Evolutionary conservation across 2,888 invertebrate genomes (phyloP), one percentile per base, ranked within the genome.

Genomic region (Apamea crenata): DNA sequence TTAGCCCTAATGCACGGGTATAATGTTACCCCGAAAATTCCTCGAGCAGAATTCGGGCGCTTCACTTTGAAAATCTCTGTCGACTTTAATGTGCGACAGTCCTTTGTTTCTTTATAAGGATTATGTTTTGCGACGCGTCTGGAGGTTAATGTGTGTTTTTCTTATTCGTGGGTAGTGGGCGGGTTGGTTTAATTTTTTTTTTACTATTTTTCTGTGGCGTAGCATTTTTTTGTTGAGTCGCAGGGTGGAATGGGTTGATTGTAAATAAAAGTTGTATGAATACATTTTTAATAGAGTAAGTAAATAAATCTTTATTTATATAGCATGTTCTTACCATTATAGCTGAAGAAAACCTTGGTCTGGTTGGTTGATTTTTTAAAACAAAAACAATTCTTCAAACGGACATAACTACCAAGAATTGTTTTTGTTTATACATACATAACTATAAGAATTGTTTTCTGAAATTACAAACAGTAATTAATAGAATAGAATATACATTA

Each of bases 1-100:
- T 97, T 97, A 96, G 97, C 96, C 95, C 96, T 97, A 97, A 97
- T 97, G 97, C 95, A 96, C 93, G 96, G 96, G 95, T 97, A 96
- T 97, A 96, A 97, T 96, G 96, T 97, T 96, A 96, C 96, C 93
- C 93, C 94, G 93, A 94, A 95, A 95, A 95, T 95, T 95, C 90
- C 88, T 89, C 90, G 86, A 90, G 92, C 92, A 88, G 92, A 90
- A 93, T 91, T 91, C 88, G 90, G 85, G 89, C 84, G 85, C 91
- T 87, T 91, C 90, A 90, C 87, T 93, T 93, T 94, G 93, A 93
- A 94, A 95, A 94, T 93, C 92, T 93, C 91, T 89, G 89, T 89
- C 87, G 88, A 89, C 85, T 90, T 94, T 93, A 93, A 94, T 94
- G 92, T 87, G 89, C 85, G 88, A 88, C 86, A 91, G 90, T 91